These are phyloP conservation scores for Tiliacea aurago DNA, from an alignment of 2,888 invertebrate genomes.

Conservation along the genomic window DNA sequence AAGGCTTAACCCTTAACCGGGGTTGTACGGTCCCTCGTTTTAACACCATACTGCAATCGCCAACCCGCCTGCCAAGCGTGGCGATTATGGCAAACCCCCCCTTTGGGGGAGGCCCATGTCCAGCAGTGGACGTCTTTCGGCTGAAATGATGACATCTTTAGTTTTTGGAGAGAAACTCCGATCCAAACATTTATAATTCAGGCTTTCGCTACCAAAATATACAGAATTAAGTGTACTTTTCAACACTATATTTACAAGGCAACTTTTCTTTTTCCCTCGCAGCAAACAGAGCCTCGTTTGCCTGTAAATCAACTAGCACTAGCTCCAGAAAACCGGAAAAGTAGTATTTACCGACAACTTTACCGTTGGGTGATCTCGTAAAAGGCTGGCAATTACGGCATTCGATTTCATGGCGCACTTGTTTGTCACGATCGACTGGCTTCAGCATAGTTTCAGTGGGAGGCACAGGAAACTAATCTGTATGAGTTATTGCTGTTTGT, in stretches of 20 bases:
- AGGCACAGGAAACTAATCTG: background rate
- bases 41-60: too few relatives aligned
- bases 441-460: slow-evolving; percentile 24
- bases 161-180: background rate
- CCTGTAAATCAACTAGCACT: slow-evolving; percentile 24
- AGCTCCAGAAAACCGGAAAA: slow-evolving; percentile 13
- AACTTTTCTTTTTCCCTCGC: background rate
- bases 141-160: too few relatives aligned
- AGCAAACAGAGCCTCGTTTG: slow-evolving; percentile 20
- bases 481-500: background rate
- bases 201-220: background rate
- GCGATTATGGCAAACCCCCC: too few relatives aligned
- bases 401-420: slow-evolving; percentile 16
- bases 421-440: background rate
- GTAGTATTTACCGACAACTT: slow-evolving; percentile 43
- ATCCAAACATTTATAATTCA: background rate
- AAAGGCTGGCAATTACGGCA: slow-evolving; percentile 35
- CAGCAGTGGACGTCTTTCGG: too few relatives aligned
- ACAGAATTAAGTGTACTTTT: background rate
- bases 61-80: too few relatives aligned
- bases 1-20: too few relatives aligned
- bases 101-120: too few relatives aligned
- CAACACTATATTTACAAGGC: slow-evolving; percentile 1
- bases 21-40: too few relatives aligned
- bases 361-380: slow-evolving; percentile 26